A percentile compares a stretch with the other conserved stretches of the same genome.
These are phyloP conservation scores for Cheilosia soror DNA, from an alignment of 2,888 invertebrate species.

Conservation along the genomic window DNA sequence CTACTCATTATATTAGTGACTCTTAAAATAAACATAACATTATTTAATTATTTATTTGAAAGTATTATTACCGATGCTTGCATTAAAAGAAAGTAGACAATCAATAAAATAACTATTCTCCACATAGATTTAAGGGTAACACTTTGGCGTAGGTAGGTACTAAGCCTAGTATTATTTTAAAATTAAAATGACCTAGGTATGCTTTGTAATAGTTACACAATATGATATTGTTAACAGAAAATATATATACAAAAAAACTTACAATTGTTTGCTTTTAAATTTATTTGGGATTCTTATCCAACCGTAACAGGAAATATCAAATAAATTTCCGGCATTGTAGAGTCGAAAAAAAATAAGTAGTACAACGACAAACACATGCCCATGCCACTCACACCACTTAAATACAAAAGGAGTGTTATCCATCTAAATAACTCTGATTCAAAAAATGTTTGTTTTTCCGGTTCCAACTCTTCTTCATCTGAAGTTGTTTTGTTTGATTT, in stretches of 20 bases:
- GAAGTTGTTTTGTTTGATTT: not conserved
- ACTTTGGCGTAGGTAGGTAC: not conserved
- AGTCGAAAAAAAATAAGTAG: conserved; percentile 82
- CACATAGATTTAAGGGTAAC: not conserved
- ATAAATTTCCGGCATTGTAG: conserved; percentile 82
- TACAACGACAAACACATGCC: conserved; percentile 81
- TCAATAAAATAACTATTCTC: not conserved
- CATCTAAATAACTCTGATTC: conserved; percentile 80
- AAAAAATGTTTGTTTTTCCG: conserved; percentile 77
- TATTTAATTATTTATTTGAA: no score
- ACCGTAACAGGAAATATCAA: conserved; percentile 81
- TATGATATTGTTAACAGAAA: not conserved
- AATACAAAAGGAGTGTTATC: conserved; percentile 80
- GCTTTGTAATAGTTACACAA: not conserved
- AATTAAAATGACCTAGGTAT: no score
- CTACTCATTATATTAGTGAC: no score
- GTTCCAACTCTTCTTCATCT: conserved; percentile 28
- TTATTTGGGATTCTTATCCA: conserved; percentile 70
- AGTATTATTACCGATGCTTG: no score
- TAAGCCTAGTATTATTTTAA: not conserved
- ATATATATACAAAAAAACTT: conserved; percentile 23
- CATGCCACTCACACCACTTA: conserved; percentile 81
- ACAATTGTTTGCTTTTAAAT: not conserved
- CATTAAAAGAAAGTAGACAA: not conserved
- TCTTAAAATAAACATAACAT: no score